phyloP scores from a whole-genome alignment of 1,140 invertebrate species.

The Drosophila kurseongensis region DNA sequence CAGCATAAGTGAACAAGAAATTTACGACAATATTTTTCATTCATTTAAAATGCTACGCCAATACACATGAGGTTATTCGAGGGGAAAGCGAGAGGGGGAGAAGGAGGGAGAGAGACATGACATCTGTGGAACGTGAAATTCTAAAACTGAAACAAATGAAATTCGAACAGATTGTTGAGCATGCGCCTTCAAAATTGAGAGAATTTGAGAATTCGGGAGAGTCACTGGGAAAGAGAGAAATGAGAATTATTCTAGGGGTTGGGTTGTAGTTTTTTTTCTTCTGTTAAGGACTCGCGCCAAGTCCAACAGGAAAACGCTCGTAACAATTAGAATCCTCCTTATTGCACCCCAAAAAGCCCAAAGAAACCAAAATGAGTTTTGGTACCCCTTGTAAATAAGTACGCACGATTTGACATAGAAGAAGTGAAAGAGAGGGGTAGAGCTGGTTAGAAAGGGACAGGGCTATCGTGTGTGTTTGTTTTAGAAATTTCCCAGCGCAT shows the following conservation, averaged over 20 bases:
- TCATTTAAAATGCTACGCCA: constrained; percentile 81
- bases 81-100: not conserved
- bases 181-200: constrained; percentile 34
- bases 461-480: constrained; percentile 59
- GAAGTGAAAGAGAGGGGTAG: not conserved
- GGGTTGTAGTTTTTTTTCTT: constrained; percentile 34
- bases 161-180: constrained; percentile 39
- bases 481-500: constrained; percentile 69
- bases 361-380: constrained; percentile 26
- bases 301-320: constrained; percentile 72
- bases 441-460: constrained; percentile 1
- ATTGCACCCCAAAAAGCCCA: constrained; percentile 10
- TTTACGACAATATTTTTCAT: constrained; percentile 81
- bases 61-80: constrained; percentile 45
- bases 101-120: not conserved
- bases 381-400: constrained; percentile 6
- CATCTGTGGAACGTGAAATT: constrained; percentile 26
- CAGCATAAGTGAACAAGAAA: constrained; percentile 59
- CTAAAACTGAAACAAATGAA: constrained; percentile 34
- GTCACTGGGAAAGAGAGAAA: constrained; percentile 2
- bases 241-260: constrained; percentile 39
- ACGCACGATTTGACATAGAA: constrained; percentile 61
- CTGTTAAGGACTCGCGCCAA: constrained; percentile 37
- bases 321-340: constrained; percentile 55
- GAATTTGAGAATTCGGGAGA: not conserved